phyloP scores from a whole-genome alignment of 2,797 vertebrate species.

The Lithobates sylvaticus region DNA sequence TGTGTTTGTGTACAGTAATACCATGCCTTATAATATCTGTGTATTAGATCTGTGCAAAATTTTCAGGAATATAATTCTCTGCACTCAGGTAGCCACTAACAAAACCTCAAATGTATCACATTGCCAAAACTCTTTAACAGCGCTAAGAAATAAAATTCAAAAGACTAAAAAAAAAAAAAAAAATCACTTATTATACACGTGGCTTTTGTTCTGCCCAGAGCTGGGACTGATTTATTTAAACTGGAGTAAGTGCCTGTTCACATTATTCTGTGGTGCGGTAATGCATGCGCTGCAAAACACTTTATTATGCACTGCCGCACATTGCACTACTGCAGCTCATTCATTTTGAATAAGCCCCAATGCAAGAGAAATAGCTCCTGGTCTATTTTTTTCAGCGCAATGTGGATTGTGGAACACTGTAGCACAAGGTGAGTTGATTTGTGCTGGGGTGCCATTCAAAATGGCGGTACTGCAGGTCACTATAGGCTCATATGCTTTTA shows the following conservation, averaged over 20 bases:
- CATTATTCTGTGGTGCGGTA: no score
- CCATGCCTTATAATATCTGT: constrained; percentile 30
- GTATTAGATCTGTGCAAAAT: constrained; percentile 35
- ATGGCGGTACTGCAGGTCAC: no score
- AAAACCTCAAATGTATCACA: constrained; percentile 27
- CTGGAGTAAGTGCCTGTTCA: neutral
- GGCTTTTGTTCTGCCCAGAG: neutral
- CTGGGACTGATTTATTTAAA: neutral
- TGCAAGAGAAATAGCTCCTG: neutral
- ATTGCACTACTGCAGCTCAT: neutral
- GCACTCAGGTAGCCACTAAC: constrained; percentile 48
- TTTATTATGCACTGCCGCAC: neutral
- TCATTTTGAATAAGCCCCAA: no score
- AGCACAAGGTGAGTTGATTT: no score
- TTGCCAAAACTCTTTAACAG: constrained; percentile 16
- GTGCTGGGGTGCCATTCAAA: no score
- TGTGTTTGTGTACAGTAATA: neutral
- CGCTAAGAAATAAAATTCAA: neutral
- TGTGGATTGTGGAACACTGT: no score
- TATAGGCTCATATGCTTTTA: no score
- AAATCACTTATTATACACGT: neutral
- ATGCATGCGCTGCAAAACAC: no score
- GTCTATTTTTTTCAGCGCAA: neutral
- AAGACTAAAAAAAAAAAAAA: neutral
- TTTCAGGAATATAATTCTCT: constrained; percentile 37